These are phyloP conservation scores for Brachionus plicatilis DNA, from an alignment of 1,140 invertebrate genomes.

Conservation along the genomic window DNA sequence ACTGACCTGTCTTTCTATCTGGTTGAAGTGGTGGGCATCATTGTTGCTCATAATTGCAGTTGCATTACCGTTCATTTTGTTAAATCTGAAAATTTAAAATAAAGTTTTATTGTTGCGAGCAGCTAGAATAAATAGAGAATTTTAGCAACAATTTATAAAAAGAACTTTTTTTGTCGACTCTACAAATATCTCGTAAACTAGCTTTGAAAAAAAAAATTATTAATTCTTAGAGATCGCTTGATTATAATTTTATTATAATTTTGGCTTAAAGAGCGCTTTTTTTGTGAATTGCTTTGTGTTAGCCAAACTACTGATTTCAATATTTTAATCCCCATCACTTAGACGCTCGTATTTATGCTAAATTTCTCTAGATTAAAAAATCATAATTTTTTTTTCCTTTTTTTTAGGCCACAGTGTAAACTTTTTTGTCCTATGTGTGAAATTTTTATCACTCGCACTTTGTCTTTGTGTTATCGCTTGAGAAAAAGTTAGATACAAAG, in stretches of 20 bases:
- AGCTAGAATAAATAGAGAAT: background rate
- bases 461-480: background rate
- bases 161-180: background rate
- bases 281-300: background rate
- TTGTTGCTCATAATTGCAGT: conserved; percentile 3
- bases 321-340: background rate
- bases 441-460: background rate
- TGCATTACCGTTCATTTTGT: conserved; percentile 17
- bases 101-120: too few relatives aligned
- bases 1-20: conserved; percentile 26
- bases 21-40: background rate
- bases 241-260: conserved; percentile 6
- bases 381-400: background rate
- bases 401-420: background rate
- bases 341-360: background rate
- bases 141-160: background rate
- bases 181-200: background rate
- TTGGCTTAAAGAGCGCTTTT: background rate
- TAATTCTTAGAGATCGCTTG: background rate
- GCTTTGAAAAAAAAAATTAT: background rate
- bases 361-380: background rate
- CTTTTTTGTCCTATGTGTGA: background rate
- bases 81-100: background rate
- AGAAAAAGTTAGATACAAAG: too few relatives aligned
- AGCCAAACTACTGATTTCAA: background rate